Evolutionary conservation across 2,113 vertebrate genomes (phyloP).

Genomic region (Turdus rufiventris): DNA sequence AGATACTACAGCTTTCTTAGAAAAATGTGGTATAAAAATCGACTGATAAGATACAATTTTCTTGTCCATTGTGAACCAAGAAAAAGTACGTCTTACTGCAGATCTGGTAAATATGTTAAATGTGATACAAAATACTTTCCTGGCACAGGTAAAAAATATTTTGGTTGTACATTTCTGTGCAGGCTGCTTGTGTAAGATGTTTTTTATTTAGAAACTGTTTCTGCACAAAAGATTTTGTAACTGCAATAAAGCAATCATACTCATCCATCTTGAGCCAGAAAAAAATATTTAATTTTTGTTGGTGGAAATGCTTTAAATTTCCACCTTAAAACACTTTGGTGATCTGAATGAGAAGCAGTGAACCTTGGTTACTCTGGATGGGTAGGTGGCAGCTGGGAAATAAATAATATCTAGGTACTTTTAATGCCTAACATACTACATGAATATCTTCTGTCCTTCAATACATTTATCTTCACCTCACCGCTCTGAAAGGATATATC

Average conservation of each 20-base stretch:
- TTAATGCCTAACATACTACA: not conserved
- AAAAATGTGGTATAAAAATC: not conserved
- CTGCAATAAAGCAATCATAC: not conserved
- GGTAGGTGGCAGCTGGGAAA: not conserved
- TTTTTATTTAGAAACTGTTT: conserved; percentile 23
- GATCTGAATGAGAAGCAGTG: not conserved
- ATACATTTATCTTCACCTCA: not conserved
- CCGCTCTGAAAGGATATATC: not conserved
- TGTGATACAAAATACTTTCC: not conserved
- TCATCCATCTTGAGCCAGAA: not conserved
- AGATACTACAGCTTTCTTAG: not conserved
- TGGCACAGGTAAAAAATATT: not conserved
- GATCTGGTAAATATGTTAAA: not conserved
- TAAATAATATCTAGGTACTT: not conserved
- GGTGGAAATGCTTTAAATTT: not conserved
- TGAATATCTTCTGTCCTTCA: not conserved
- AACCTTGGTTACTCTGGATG: not conserved
- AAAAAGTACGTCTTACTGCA: not conserved
- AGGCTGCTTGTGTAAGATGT: not conserved
- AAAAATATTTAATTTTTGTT: not conserved
- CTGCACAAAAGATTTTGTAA: conserved; percentile 16
- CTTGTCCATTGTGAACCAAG: not conserved
- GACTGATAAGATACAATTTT: not conserved
- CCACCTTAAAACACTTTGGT: not conserved
- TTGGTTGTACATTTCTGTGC: not conserved